These are phyloP conservation scores for Drosophila subpulchrella DNA, from an alignment of 1,140 invertebrate genomes.

Conservation along the genomic window DNA sequence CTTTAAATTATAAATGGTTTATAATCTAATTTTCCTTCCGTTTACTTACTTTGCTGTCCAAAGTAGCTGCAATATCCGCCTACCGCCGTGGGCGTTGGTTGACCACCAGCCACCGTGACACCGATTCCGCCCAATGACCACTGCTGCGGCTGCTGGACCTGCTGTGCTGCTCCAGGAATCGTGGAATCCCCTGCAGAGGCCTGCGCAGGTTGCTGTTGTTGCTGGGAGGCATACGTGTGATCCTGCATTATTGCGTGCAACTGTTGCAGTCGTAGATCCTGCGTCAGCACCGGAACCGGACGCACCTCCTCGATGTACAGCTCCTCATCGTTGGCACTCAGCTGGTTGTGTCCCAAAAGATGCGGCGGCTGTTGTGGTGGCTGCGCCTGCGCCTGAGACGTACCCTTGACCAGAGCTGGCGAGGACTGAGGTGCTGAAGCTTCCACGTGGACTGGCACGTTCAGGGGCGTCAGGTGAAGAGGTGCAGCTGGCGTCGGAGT, in stretches of 20 bases:
- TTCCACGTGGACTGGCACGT: slow-evolving; percentile 30
- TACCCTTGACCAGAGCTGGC: slow-evolving; percentile 15
- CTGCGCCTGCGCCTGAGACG: slow-evolving; percentile 4
- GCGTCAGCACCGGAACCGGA: slow-evolving; percentile 79
- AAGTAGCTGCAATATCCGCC: slow-evolving; percentile 51
- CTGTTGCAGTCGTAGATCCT: slow-evolving; percentile 84
- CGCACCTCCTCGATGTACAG: slow-evolving; percentile 84
- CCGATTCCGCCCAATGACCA: slow-evolving; percentile 81
- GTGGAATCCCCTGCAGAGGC: slow-evolving; percentile 16
- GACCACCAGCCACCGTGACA: slow-evolving; percentile 50
- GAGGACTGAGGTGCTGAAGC: slow-evolving; percentile 9
- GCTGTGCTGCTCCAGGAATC: slow-evolving; percentile 20
- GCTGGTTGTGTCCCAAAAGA: slow-evolving; percentile 30
- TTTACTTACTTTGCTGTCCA: slow-evolving; percentile 69
- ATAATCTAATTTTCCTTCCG: background rate
- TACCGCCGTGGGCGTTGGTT: slow-evolving; percentile 25
- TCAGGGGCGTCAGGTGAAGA: slow-evolving; percentile 37
- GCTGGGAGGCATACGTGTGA: slow-evolving; percentile 90
- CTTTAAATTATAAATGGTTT: too few species aligned
- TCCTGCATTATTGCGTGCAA: slow-evolving; percentile 90
- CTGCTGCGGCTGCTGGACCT: slow-evolving; percentile 61
- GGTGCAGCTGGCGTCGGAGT: slow-evolving; percentile 18
- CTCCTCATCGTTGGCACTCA: slow-evolving; percentile 70
- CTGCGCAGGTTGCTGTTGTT: slow-evolving; percentile 84
- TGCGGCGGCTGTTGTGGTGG: slow-evolving; percentile 8